Conservation (phyloP, 2,797 vertebrate genomes). For the Cossypha caffra region DNA sequence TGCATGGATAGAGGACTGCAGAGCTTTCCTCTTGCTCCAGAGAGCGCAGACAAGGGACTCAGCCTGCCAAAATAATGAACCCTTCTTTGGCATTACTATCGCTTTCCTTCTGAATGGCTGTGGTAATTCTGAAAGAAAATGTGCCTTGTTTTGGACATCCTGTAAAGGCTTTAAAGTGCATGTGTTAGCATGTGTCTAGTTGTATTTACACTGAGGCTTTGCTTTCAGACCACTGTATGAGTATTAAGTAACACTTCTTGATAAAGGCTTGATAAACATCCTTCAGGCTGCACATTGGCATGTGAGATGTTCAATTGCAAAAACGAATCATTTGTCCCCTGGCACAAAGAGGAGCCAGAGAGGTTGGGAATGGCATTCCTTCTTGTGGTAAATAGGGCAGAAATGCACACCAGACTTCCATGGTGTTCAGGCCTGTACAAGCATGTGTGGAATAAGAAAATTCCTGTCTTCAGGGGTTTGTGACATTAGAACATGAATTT, state of each 20-base stretch:
- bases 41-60: not conserved
- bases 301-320: not conserved
- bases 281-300: not conserved
- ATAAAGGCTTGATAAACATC: not conserved
- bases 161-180: not conserved
- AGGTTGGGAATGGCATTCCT: not conserved
- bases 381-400: not conserved
- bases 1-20: not conserved
- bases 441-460: not conserved
- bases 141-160: not conserved
- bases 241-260: not conserved
- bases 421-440: not conserved
- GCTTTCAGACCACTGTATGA: not conserved
- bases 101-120: not conserved
- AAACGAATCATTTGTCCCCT: not conserved
- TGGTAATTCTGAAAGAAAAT: not conserved
- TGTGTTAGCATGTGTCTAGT: not conserved
- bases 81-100: not conserved
- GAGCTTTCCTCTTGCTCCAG: not conserved
- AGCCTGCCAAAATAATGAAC: not conserved
- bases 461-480: not conserved
- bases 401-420: not conserved
- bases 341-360: not conserved
- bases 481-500: not conserved
- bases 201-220: not conserved